Percentiles rank a stretch among this genome's conserved stretches.
Evolutionary conservation across 1,140 invertebrate species (phyloP).

Genomic region (Cydia pomonella): DNA sequence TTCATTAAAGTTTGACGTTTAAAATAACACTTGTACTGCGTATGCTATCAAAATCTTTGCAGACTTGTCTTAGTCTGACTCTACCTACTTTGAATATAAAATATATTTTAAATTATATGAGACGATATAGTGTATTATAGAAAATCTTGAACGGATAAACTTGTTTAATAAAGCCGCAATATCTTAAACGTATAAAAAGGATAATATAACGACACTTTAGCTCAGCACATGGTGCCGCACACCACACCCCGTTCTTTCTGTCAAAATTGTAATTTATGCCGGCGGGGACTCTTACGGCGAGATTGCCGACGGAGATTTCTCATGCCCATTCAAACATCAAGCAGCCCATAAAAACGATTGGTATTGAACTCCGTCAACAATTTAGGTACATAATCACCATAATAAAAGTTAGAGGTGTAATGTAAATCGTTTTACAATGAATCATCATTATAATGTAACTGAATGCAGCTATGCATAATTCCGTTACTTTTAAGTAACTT

Average conservation of each 20-base stretch:
- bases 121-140: not conserved
- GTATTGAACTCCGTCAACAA: conserved; percentile 35
- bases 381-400: not conserved
- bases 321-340: conserved; percentile 45
- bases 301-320: conserved; percentile 36
- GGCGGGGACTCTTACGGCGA: conserved; percentile 12
- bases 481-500: conserved; percentile 32
- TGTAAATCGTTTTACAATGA: not conserved
- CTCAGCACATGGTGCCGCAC: not conserved
- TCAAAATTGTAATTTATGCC: conserved; percentile 16
- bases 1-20: too few relatives aligned
- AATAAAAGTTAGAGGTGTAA: not conserved
- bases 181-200: not conserved
- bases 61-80: too few relatives aligned
- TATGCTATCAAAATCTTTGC: too few relatives aligned
- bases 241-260: conserved; percentile 24
- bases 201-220: not conserved
- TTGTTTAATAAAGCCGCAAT: conserved; percentile 3
- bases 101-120: not conserved
- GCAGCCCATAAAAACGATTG: conserved; percentile 48
- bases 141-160: not conserved
- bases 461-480: conserved; percentile 23
- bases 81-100: too few relatives aligned
- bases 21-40: too few relatives aligned
- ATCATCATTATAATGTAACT: not conserved